Percentiles rank a stretch among this genome's conserved stretches.
These are phyloP conservation scores for Ooceraea biroi DNA, from an alignment of 1,140 invertebrate genomes.

Conservation along the genomic window DNA sequence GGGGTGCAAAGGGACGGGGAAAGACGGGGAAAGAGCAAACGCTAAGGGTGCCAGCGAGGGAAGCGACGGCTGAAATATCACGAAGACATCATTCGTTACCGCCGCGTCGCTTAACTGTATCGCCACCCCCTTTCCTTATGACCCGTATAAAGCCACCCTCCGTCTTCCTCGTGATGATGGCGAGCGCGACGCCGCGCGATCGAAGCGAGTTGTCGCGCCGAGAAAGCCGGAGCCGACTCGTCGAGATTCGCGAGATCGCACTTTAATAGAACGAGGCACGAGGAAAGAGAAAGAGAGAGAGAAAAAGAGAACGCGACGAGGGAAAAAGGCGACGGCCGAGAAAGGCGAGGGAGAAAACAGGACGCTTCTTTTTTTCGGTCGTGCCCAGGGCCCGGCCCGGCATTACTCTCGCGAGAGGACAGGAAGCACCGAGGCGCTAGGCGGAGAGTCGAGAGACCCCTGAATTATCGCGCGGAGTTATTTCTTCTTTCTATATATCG, in stretches of 20 bases:
- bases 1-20: not conserved
- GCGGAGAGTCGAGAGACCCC: conserved; percentile 57
- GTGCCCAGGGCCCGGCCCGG: not conserved
- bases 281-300: conserved; percentile 3
- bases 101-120: conserved; percentile 74
- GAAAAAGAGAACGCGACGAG: too few species aligned
- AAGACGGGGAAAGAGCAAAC: not conserved
- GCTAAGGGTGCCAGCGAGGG: not conserved
- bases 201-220: conserved; percentile 1
- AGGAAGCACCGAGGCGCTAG: conserved; percentile 60
- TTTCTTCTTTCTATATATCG: conserved; percentile 69
- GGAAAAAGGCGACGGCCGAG: not conserved
- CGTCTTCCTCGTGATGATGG: conserved; percentile 56
- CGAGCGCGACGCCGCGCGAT: not conserved
- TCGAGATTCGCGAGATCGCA: conserved; percentile 60
- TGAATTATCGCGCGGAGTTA: conserved; percentile 76
- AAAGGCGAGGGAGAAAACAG: conserved; percentile 47
- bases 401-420: conserved; percentile 53
- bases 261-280: conserved; percentile 63
- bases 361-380: conserved; percentile 49
- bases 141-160: conserved; percentile 68
- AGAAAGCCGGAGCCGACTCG: not conserved
- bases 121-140: conserved; percentile 41
- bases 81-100: conserved; percentile 76
- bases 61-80: conserved; percentile 74